Percentiles rank a stretch among this genome's conserved stretches.
Evolutionary conservation across 1,140 invertebrate species (phyloP).

Genomic region (Goniozus legneri): DNA sequence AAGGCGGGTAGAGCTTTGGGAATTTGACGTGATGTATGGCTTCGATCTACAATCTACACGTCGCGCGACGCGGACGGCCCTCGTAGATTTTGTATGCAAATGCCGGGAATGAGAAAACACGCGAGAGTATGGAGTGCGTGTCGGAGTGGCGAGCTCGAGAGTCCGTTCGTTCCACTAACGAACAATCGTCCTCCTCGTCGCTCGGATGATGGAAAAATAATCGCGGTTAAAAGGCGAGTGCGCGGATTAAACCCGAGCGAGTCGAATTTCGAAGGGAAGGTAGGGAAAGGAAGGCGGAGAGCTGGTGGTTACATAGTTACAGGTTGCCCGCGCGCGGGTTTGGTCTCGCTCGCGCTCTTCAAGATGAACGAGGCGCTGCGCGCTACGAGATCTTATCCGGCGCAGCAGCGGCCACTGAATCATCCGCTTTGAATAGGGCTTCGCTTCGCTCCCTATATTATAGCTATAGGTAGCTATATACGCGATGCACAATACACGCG

Average conservation of each 20-base stretch:
- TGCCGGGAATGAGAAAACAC: constrained; percentile 15
- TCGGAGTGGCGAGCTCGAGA: neutral
- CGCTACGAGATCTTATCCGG: constrained; percentile 49
- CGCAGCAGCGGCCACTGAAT: constrained; percentile 49
- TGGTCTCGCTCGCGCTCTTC: constrained; percentile 26
- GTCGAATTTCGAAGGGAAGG: constrained; percentile 11
- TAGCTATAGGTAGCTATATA: constrained; percentile 41
- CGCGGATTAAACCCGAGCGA: neutral
- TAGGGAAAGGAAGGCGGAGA: constrained; percentile 13
- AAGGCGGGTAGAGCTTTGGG: constrained; percentile 17
- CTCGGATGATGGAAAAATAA: neutral
- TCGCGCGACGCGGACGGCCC: constrained; percentile 6
- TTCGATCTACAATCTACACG: constrained; percentile 18
- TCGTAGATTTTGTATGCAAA: constrained; percentile 17
- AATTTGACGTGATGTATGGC: constrained; percentile 17
- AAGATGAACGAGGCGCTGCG: constrained; percentile 49
- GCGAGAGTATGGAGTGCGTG: neutral
- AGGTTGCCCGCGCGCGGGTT: too few relatives aligned
- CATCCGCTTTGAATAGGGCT: constrained; percentile 53
- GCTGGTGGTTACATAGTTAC: constrained; percentile 39
- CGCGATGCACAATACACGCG: constrained; percentile 29
- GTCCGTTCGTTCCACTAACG: neutral
- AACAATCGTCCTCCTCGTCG: neutral
- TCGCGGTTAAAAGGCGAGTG: neutral
- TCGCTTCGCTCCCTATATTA: constrained; percentile 46